Evolutionary conservation across 1,140 invertebrate species (phyloP), one percentile per base, ranked within the genome.

Genomic region (Asbolus verrucosus): DNA sequence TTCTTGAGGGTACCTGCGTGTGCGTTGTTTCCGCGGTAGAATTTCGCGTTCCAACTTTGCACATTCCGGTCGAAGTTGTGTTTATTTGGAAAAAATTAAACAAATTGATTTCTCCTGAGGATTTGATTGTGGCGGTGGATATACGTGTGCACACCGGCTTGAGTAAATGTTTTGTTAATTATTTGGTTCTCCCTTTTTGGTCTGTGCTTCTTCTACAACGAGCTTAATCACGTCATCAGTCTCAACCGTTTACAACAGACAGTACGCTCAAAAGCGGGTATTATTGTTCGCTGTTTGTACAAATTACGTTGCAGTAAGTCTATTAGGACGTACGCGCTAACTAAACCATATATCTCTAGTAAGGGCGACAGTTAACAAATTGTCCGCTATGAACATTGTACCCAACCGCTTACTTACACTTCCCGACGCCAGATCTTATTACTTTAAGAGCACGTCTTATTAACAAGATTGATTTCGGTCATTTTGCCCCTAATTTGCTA

Each of bases 381-480:
- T 73, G 73, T 66, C 63, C 71, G 67, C 69, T 66, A 73, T 69
- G 67, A 74, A 54, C 68, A 54, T 65, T 41, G 68, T 65, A 65
- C 59, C 38, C 46, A 72, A 75, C 62, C 72, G 70, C 70, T 75
- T 75, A 75, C 72, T 76, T 76, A 74, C 74, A 76, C 67, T 74
- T 74, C 50, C 74, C 65, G 38, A 63, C 43, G 74, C 71, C 74
- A 74, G 67, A 70, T 68, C 70, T 68, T 46, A 66, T 76, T 76
- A 76, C 63, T 70, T 36, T 59, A 50, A 66, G 67, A 61, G 59
- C 68, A 70, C 65, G 73, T 76, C 74, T 76, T 76, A 76, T 76
- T 76, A 76, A 74, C 72, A 74, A 76, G 74, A 76, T 74, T 72
- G 73, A 76, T 76, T 76, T 41, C 43, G 68, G 74, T 74, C 70